Evolutionary conservation across 2,113 vertebrate genomes (phyloP), one percentile per base, ranked within the genome.

Genomic region (Morone saxatilis): DNA sequence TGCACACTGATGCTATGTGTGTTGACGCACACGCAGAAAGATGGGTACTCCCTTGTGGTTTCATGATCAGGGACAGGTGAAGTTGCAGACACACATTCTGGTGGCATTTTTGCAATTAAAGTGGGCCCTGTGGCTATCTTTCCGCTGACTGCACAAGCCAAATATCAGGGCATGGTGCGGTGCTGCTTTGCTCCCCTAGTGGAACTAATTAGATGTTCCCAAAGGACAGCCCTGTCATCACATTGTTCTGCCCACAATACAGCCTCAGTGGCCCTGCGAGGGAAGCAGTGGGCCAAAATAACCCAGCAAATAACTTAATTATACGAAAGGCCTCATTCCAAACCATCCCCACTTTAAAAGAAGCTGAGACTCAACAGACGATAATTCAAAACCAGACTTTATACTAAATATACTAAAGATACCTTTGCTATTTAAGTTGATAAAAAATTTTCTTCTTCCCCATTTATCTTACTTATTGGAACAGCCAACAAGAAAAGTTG

Each of bases 131-230:
- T 85, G 92, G 93, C 92, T 92, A 91, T 94, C 89, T 94, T 93
- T 93, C 88, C 84, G 51, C 89, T 91, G 87, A 92, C 85, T 91
- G 89, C 90, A 91, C 90, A 88, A 93, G 92, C 89, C 92, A 94
- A 94, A 94, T 94, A 94, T 93, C 92, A 91, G 91, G 88, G 88
- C 92, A 94, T 20, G 78, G 86, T 92, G 90, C 76, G 47, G 56
- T 91, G 89, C 86, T 85, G 92, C 89, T 91, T 91, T 93, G 88
- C 92, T 92, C 89, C 92, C 92, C 92, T 91, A 94, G 93, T 89
- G 92, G 91, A 94, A 94, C 93, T 94, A 95, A 94, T 95, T 95
- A 95, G 93, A 91, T 89, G 86, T 86, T 94, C 94, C 92, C 93
- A 91, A 87, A 93, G 93, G 94, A 94, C 91, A 93, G 90, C 88